Evolutionary conservation across 2,113 vertebrate species (phyloP).

Genomic region (Gavia stellata): DNA sequence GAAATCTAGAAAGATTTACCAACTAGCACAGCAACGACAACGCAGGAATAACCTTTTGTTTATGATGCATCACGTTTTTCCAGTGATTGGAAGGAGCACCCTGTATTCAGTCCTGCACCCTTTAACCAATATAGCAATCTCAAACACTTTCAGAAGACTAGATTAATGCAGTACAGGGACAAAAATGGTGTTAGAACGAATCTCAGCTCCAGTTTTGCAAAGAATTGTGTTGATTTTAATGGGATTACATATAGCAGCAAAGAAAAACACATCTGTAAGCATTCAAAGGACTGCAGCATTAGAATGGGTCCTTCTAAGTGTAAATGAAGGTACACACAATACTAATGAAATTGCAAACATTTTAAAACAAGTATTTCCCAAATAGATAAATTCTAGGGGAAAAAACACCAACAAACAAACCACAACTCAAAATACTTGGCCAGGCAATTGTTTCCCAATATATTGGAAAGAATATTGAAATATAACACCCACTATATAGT

Average conservation of each 20-base stretch:
- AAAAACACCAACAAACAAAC: not conserved
- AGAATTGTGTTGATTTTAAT: not conserved
- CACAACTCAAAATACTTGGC: not conserved
- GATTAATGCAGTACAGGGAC: not conserved
- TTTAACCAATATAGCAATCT: not conserved
- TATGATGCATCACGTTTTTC: not conserved
- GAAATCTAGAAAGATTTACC: not conserved
- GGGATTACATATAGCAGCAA: not conserved
- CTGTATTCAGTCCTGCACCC: not conserved
- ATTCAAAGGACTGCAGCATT: not conserved
- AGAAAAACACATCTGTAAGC: not conserved
- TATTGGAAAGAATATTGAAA: not conserved
- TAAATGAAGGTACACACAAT: not conserved
- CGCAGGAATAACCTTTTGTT: not conserved
- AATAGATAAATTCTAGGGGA: not conserved
- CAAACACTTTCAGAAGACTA: not conserved
- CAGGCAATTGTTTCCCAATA: not conserved
- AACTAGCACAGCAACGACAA: not conserved
- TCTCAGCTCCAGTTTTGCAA: not conserved
- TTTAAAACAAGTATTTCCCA: not conserved
- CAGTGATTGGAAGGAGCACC: not conserved
- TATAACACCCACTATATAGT: not conserved
- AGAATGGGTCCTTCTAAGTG: not conserved
- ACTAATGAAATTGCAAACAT: not conserved
- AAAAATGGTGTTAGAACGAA: not conserved